Evolutionary conservation across 1,140 invertebrate genomes (phyloP), one percentile per base, ranked within the genome.

Genomic region (Zaprionus capensis): DNA sequence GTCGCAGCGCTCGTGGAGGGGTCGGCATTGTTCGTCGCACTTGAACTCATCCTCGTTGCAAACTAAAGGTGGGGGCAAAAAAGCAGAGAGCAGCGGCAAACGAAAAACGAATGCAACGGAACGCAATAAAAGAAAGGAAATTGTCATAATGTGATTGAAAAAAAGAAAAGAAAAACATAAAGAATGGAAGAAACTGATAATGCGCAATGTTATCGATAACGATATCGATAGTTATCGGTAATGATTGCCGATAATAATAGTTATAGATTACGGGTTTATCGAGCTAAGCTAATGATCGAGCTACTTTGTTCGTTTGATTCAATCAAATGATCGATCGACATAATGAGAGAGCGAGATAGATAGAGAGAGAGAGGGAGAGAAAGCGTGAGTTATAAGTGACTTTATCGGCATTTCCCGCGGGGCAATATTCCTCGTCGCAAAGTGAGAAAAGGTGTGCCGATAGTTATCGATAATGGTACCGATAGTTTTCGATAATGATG

Each of bases 41-140:
- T 94, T 94, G 84, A 95, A 95, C 80, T 95, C 93, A 12, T 94
- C 94, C 72, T 93, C 92, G n/a, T 84, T 81, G 92, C 95, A 96
- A 77, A 83, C 81, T 92, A 85, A 88, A 24, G 9, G 9, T 46
- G n/a, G 11, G 17, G 56, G 53, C 20, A 58, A 71, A 65, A 58
- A 70, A 77, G 64, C 49, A 24, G 46, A 73, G 65, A 61, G 65
- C 70, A 74, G 64, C 49, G 17, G 51, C 71, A 79, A 24, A 44
- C 36, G 65, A 73, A 53, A 51, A 46, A 57, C 5, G n/a, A 67
- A 86, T 55, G 26, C 24, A 62, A 72, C 20, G 4, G 20, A 69
- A 70, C 22, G 26, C 17, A 51, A 9, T 17, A 78, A 74, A 36
- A 58, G 26, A 62, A 36, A 70, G 44, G 66, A 41, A 15, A 81